Conservation (phyloP, 2,113 vertebrate species). For the Lycocorax pyrrhopterus region DNA sequence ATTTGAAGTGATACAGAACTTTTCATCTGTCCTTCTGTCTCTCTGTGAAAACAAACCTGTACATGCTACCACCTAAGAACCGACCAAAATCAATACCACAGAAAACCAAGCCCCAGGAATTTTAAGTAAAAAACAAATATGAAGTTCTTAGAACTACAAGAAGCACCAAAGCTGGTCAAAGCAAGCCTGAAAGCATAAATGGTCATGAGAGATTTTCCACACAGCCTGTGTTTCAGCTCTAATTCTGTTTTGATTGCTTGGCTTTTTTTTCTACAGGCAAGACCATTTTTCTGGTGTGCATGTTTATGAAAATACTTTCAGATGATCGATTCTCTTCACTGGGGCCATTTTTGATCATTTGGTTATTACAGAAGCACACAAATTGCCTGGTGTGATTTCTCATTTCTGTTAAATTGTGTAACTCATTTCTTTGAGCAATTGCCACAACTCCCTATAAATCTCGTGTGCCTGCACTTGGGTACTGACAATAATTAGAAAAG, state of each 20-base stretch:
- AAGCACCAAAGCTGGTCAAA: background rate
- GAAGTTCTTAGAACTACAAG: background rate
- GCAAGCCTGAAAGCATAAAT: background rate
- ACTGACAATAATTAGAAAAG: background rate
- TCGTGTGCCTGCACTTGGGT: background rate
- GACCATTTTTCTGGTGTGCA: background rate
- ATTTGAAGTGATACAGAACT: background rate
- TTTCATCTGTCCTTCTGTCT: background rate
- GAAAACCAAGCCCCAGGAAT: background rate
- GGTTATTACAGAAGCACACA: background rate
- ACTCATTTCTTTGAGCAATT: background rate
- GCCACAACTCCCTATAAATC: background rate
- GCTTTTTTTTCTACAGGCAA: background rate
- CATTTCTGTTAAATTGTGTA: background rate
- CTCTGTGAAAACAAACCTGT: background rate
- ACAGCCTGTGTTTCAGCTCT: background rate
- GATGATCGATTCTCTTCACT: background rate
- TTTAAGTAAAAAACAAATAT: background rate
- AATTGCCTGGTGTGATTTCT: background rate
- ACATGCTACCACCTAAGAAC: background rate
- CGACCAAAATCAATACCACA: background rate
- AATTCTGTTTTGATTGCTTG: background rate
- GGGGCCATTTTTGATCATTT: constrained; percentile 20
- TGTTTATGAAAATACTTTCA: background rate
- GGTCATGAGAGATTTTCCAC: background rate